Evolutionary conservation across 2,113 vertebrate genomes (phyloP), one percentile per base, ranked within the genome.

Genomic region (Nycticorax nycticorax): DNA sequence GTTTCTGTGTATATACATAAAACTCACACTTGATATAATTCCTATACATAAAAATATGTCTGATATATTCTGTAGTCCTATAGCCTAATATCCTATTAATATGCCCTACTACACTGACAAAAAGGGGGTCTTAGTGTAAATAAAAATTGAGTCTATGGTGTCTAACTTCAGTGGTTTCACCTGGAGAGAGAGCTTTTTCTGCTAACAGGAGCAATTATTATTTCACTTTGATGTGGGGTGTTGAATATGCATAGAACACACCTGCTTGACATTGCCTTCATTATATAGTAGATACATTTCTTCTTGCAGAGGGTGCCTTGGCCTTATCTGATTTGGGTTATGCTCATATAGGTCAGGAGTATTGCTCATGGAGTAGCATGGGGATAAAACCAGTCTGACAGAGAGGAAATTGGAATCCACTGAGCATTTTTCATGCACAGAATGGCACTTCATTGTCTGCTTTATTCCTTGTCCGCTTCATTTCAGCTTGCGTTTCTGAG

Each of bases 271-370:
- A 10, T 26, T n/a, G 9, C 21, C 22, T 60, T 33, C 13, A 33
- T 53, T 83, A 18, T 2, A 8, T 2, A 39, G 35, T 1, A 33
- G 27, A 55, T 53, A 67, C 57, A 50, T 43, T n/a, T 12, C 32
- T 37, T 23, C 50, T 12, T 82, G 64, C 37, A 75, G 68, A 35
- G 53, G 24, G 4, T 55, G 12, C 53, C 35, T 75, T 27, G 71
- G 26, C 39, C 69, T 92, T 73, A 43, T 66, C 57, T 68, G 30
- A 7, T 83, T 59, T 88, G 48, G 2, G 53, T 68, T 73, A n/a
- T 89, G 64, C 80, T 87, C 66, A 79, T 72, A 6, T 41, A 69
- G 74, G 80, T 94, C 95, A 92, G 69, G 48, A 83, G n/a, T 26
- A 18, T 30, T 48, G 67, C 50, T 78, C n/a, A 13, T 20, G 47